Evolutionary conservation across 1,140 invertebrate genomes (phyloP).

Genomic region (Euura lappo): DNA sequence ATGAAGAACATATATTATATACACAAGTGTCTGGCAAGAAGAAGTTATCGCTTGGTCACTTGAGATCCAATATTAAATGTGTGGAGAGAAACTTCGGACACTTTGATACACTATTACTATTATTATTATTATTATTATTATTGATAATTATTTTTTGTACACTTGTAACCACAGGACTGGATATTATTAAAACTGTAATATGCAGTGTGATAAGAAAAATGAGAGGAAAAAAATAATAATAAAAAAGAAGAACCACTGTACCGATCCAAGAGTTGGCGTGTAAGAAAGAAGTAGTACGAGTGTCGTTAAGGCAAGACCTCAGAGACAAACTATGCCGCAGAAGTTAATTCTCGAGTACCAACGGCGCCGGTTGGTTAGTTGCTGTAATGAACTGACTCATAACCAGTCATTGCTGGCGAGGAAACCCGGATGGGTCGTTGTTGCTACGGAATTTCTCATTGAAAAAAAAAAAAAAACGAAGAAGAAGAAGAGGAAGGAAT

Average conservation of each 20-base stretch:
- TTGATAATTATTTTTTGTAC: not conserved
- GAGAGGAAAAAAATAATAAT: not conserved
- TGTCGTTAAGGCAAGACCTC: no score
- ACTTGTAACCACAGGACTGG: no score
- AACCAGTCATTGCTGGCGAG: no score
- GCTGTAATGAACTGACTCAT: not conserved
- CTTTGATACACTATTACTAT: no score
- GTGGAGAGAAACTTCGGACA: not conserved
- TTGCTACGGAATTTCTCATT: no score
- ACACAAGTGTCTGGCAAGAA: no score
- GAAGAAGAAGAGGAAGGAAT: no score
- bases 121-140: no score
- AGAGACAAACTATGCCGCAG: not conserved
- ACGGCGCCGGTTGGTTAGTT: not conserved
- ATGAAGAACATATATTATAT: not conserved
- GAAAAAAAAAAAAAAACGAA: no score
- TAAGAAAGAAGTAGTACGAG: no score
- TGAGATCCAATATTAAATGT: not conserved
- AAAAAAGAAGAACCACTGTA: not conserved
- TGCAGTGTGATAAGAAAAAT: not conserved
- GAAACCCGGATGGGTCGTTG: no score
- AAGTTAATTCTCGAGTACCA: not conserved
- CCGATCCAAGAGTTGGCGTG: not conserved
- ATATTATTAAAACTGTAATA: not conserved
- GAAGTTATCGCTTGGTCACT: no score